Evolutionary conservation across 2,888 invertebrate species (phyloP), one percentile per base, ranked within the genome.

Genomic region (Hedya salicella): DNA sequence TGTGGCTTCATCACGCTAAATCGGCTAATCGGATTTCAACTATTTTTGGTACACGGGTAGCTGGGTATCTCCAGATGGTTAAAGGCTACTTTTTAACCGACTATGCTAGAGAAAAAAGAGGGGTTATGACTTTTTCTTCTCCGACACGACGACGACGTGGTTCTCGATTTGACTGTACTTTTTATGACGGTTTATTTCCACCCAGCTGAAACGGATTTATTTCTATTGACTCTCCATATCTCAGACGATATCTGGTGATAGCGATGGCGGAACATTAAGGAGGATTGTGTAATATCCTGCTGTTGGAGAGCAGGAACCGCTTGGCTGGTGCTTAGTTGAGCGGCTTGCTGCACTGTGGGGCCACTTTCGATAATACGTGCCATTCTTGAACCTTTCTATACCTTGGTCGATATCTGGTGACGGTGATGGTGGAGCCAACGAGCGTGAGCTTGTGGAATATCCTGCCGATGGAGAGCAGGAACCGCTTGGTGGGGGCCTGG

Each of bases 361-460:
- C 91, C 30, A 92, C 91, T 67, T 91, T 89, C 0, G 93, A 92
- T n/a, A n/a, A n/a, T n/a, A 36, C 9, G 9, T 5, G 9, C 1
- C 25, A 36, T 36, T 36, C 9, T 11, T 36, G 25, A 6, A 36
- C 9, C 2, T 11, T 8, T 11, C 36, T 69, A 82, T 85, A 96
- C 97, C 97, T 95, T n/a, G 98, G 98, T 78, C 97, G 94, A 83
- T 98, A 99, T 81, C 98, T 94, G 0, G 98, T 98, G 6, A 98
- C 98, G 1, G 96, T 97, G 76, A 99, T 98, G n/a, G 96, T 96
- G 68, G 97, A 96, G 17, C 97, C 98, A 54, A 94, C 95, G 0
- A 98, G 89, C 0, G 96, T 95, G 71, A 99, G 95, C 80, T 96
- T 97, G 83, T 99, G 99, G 90, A 98, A 99, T 80, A 99, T 96